Percentiles rank a stretch among this genome's conserved stretches.
phyloP scores from a whole-genome alignment of 2,113 vertebrate genomes.

The Lates calcarifer region DNA sequence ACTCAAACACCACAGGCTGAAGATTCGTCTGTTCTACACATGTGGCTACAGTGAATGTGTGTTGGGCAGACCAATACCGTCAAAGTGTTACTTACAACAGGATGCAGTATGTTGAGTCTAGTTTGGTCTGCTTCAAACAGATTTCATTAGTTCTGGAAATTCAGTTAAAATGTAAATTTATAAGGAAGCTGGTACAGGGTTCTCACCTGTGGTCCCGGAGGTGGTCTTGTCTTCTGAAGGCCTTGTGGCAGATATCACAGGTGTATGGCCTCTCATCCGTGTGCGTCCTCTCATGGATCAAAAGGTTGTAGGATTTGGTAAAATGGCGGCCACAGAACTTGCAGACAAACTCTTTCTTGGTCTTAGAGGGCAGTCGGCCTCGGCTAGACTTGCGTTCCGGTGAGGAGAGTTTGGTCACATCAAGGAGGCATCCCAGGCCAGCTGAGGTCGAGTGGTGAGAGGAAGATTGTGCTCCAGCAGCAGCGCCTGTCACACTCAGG shows the following conservation, averaged over 20 bases:
- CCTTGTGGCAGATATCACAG: constrained; percentile 99
- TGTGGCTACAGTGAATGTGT: too few relatives aligned
- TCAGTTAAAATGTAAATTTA: too few relatives aligned
- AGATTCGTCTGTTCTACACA: too few relatives aligned
- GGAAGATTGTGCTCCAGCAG: constrained; percentile 33
- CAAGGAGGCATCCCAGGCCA: constrained; percentile 89
- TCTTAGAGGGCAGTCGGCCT: constrained; percentile 96
- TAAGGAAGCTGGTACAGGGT: too few relatives aligned
- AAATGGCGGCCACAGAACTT: constrained; percentile 99
- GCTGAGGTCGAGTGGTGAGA: constrained; percentile 72
- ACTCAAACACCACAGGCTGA: too few relatives aligned
- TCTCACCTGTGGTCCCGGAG: constrained; percentile 96
- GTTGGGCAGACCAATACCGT: too few relatives aligned
- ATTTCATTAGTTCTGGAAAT: too few relatives aligned
- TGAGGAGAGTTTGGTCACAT: constrained; percentile 93
- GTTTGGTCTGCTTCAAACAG: too few relatives aligned
- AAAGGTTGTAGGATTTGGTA: constrained; percentile 98
- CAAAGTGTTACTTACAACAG: neutral
- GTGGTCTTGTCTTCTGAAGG: constrained; percentile 98
- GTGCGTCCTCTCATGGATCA: constrained; percentile 98
- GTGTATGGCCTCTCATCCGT: constrained; percentile 98
- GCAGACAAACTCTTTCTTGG: constrained; percentile 99
- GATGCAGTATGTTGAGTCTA: too few relatives aligned
- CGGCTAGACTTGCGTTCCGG: constrained; percentile 94
- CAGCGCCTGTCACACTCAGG: constrained; percentile 80